These are phyloP conservation scores for Sparus aurata DNA, from an alignment of 2,797 vertebrate species.

Conservation along the genomic window DNA sequence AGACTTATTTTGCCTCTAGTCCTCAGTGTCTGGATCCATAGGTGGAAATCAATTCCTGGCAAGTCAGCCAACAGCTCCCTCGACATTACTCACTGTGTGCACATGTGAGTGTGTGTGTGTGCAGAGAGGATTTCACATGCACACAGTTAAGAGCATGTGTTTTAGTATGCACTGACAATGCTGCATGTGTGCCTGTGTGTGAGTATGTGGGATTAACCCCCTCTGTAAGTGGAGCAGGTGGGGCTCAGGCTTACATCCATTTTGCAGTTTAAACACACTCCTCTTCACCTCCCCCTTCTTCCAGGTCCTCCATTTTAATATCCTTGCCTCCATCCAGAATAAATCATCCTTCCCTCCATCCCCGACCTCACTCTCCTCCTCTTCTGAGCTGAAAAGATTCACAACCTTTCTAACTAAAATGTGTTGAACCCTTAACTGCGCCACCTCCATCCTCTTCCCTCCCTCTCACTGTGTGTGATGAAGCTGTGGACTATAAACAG, in stretches of 20 bases:
- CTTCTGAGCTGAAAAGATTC: slow-evolving; percentile 17
- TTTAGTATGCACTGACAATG: slow-evolving; percentile 32
- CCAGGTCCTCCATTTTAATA: slow-evolving; percentile 23
- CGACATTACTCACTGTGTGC: neutral
- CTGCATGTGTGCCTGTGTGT: slow-evolving; percentile 22
- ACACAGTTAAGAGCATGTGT: neutral
- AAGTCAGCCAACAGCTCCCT: slow-evolving; percentile 39
- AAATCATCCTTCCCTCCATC: neutral
- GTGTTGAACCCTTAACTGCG: slow-evolving; percentile 1
- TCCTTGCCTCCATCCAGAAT: slow-evolving; percentile 3
- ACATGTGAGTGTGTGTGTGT: neutral
- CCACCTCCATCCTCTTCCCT: slow-evolving; percentile 3
- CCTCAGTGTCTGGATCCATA: slow-evolving; percentile 46
- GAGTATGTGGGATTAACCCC: slow-evolving; percentile 45
- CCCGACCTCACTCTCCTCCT: neutral
- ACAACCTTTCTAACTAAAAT: neutral
- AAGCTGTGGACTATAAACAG: slow-evolving; percentile 30
- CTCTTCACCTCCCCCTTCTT: neutral
- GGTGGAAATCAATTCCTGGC: slow-evolving; percentile 48
- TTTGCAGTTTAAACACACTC: slow-evolving; percentile 25
- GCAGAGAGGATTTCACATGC: slow-evolving; percentile 21
- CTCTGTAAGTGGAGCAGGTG: slow-evolving; percentile 44
- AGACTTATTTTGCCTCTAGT: slow-evolving; percentile 14
- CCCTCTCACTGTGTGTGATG: neutral
- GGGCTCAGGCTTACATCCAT: slow-evolving; percentile 30